Conservation (phyloP, 2,888 invertebrate species). For the Hirtodrosophila histrioides region DNA sequence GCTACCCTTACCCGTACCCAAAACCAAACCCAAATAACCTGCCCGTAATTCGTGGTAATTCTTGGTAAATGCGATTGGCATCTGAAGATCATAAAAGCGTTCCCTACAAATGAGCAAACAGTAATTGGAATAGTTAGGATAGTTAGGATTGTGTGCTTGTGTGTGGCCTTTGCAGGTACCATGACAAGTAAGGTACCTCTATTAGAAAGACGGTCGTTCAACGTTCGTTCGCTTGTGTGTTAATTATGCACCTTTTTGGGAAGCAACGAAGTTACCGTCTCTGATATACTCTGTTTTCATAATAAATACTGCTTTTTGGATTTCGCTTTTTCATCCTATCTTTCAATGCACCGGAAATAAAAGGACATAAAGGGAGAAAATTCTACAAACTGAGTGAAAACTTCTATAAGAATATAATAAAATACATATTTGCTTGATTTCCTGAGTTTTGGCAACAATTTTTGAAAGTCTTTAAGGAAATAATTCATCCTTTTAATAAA, state of each 20-base stretch:
- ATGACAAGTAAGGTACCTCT: slow-evolving; percentile 23
- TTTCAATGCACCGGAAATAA: too few relatives aligned
- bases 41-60: slow-evolving; percentile 32
- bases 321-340: too few relatives aligned
- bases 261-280: neutral
- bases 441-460: too few relatives aligned
- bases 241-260: slow-evolving; percentile 53
- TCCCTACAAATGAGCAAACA: slow-evolving; percentile 26
- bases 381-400: too few relatives aligned
- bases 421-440: too few relatives aligned
- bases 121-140: slow-evolving; percentile 55
- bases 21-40: slow-evolving; percentile 12
- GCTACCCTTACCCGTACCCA: too few relatives aligned
- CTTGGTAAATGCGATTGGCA: slow-evolving; percentile 62
- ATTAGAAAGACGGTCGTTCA: slow-evolving; percentile 20
- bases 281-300: too few relatives aligned
- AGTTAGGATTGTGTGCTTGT: slow-evolving; percentile 29
- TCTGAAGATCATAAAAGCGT: slow-evolving; percentile 46
- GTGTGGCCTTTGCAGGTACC: slow-evolving; percentile 54
- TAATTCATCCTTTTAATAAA: too few relatives aligned
- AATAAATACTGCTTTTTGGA: too few relatives aligned
- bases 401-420: too few relatives aligned
- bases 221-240: slow-evolving; percentile 26
- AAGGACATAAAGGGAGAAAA: too few relatives aligned
- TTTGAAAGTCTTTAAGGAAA: too few relatives aligned